Base-by-base conservation (phyloP, 2,113 vertebrate species). In the Dromaius novaehollandiae region DNA sequence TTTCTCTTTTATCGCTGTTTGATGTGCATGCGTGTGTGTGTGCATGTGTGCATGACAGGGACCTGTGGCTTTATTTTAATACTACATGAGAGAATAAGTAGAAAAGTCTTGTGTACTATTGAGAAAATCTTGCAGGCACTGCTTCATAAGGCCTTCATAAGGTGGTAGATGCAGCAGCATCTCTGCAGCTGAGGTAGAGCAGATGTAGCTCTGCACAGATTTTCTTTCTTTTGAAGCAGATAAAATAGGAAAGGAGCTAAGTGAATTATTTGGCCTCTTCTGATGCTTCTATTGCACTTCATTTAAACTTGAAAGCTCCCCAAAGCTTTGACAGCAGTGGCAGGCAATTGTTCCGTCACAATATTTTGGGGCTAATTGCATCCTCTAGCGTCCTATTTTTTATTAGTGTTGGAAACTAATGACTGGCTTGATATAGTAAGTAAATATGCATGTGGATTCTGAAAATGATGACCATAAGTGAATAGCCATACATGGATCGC, bases 1-100 rank as follows among this genome's bases (percentile, higher is more conserved):
- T 3, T 60, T 36, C 34, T 80, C 48, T 76, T 84, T 61, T 18
- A 32, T 40, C 7, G 38, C 4, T 69, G 17, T 32, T 81, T 78
- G n/a, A 16, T 58, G 36, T 30, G 26, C 19, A 8, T 40, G 25
- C 21, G 0, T n/a, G 12, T 77, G 11, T 75, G 15, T 42, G 16
- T n/a, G 13, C 16, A 28, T 3, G 7, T 0, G 0, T n/a, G 8
- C 4, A 48, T 18, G 1, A 15, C 32, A 5, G 42, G 25, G 42
- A 73, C 53, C 20, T 48, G 4, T 58, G 28, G 10, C 44, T 89
- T 86, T 40, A 25, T 74, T 76, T 74, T 65, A 32, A 25, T 63
- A 28, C 4, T 63, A 21, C 4, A 4, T 25, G 24, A 73, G 26
- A 48, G 13, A 73, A 71, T 73, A 73, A 83, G 60, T 2, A 80